phyloP scores from a whole-genome alignment of 2,888 invertebrate species.

The Boloria euphrosyne region DNA sequence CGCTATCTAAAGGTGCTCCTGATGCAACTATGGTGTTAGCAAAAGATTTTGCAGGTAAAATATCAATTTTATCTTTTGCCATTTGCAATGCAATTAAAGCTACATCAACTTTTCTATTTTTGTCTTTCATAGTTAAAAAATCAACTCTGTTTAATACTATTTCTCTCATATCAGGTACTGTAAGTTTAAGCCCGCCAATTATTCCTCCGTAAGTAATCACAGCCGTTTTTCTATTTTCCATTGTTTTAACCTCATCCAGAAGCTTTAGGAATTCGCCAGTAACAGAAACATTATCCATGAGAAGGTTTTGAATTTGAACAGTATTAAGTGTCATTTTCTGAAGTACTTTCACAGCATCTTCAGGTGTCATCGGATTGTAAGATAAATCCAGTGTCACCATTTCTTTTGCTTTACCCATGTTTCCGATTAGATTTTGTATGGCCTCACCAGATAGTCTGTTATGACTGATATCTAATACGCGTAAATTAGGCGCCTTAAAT shows the following conservation, averaged over 20 bases:
- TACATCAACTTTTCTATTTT: constrained; percentile 52
- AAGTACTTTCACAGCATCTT: constrained; percentile 53
- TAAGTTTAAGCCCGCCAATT: constrained; percentile 36
- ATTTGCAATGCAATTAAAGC: constrained; percentile 53
- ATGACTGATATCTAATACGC: constrained; percentile 55
- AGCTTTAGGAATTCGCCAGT: constrained; percentile 48
- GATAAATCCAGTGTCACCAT: constrained; percentile 58
- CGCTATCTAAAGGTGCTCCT: constrained; percentile 50
- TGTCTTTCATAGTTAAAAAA: constrained; percentile 52
- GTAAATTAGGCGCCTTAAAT: constrained; percentile 50
- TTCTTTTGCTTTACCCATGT: constrained; percentile 51
- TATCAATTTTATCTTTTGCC: constrained; percentile 48
- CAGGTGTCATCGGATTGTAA: constrained; percentile 56
- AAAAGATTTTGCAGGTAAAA: constrained; percentile 52
- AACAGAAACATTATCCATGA: constrained; percentile 59
- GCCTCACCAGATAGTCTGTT: constrained; percentile 55
- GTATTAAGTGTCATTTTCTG: constrained; percentile 46
- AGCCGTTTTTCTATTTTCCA: constrained; percentile 48
- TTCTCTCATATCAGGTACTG: constrained; percentile 54
- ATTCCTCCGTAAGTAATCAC: constrained; percentile 56
- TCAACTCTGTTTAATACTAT: constrained; percentile 58
- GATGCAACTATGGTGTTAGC: constrained; percentile 37
- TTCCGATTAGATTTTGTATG: constrained; percentile 45
- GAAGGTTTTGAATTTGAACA: constrained; percentile 52
- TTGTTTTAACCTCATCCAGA: constrained; percentile 44